Base-by-base conservation (phyloP, 1,140 invertebrate genomes). In the Proctacanthus coquilletti region DNA sequence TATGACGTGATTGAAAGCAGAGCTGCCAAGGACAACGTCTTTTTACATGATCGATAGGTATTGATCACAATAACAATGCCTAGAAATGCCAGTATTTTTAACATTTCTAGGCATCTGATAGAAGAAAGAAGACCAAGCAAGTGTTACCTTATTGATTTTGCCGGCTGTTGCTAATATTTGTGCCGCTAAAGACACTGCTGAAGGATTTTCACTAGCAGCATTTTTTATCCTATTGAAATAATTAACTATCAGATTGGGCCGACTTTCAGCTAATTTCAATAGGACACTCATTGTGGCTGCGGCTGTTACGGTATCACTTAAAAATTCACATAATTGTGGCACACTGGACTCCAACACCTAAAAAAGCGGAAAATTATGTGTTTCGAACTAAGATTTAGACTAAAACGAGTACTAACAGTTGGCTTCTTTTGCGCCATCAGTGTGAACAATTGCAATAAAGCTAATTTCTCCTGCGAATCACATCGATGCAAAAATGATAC, bases 401-500 rank as follows among this genome's bases (percentile, higher is more conserved):
- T n/a, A n/a, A n/a, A n/a, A 38, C 37, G 13, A 13, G 11, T 37
- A 56, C 64, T 61, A 53, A 84, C 80, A 29, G 72, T 69, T 10
- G 84, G 80, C 49, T 83, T 77, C 42, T 80, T 71, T 43, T 77
- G 78, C 1, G 83, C 84, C 31, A 92, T 81, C 36, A 84, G 66
- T 23, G 75, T 71, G 55, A 87, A 84, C 19, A 93, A 62, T 45
- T 79, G 74, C 18, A 93, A 68, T 2, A 94, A 62, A 8, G 82
- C 82, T 43, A 81, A 68, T 60, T 84, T 84, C 61, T 93, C 88
- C 42, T 78, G 71, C 32, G 74, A 70, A 54, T 88, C 84, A 59
- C 84, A 86, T 45, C 77, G 74, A 2, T 81, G 76, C 19, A 93
- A 61, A 13, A 93, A 63, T 0, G 78, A 76, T 1, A 88, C 79